Evolutionary conservation across 2,113 vertebrate species (phyloP), one percentile per base, ranked within the genome.

Genomic region (Passer domesticus): DNA sequence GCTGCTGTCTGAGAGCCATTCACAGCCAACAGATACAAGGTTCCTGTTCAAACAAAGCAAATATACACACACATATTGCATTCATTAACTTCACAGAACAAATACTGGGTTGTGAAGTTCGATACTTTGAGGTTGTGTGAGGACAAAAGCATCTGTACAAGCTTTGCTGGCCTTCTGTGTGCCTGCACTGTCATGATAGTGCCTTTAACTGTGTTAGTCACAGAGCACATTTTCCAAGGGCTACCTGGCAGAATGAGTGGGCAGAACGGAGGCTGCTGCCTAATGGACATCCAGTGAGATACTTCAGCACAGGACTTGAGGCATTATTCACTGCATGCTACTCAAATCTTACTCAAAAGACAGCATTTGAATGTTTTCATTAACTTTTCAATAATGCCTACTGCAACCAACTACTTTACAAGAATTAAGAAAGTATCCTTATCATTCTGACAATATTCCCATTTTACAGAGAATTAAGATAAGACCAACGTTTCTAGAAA

Each of bases 341-440:
- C 56, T 78, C 74, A 53, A 50, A 72, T 22, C 41, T 23, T 27
- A 6, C 13, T 70, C 80, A 72, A 22, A 46, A 56, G 37, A 64
- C 44, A 63, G 47, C 46, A 66, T 59, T 74, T 73, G 14, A 50
- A 79, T 58, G 41, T 58, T 72, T 78, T 15, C 62, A 64, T 39
- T 30, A 69, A 53, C 59, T 83, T 59, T 66, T 33, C 62, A 83
- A 43, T 50, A 62, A 64, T 9, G 28, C 28, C 66, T 41, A 31
- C 22, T 58, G 41, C 0, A 2, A 79, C 31, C 0, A 0, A 53
- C 15, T 39, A n/a, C 68, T 43, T 66, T 3, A 53, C 6, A 56
- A 35, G 10, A 22, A 39, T 60, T 52, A 72, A 64, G 33, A 68
- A 81, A 75, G 5, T 49, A 75, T 15, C 16, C 49, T 69, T 15